Evolutionary conservation across 2,113 vertebrate genomes (phyloP).

Genomic region (Clarias macrocephalus): DNA sequence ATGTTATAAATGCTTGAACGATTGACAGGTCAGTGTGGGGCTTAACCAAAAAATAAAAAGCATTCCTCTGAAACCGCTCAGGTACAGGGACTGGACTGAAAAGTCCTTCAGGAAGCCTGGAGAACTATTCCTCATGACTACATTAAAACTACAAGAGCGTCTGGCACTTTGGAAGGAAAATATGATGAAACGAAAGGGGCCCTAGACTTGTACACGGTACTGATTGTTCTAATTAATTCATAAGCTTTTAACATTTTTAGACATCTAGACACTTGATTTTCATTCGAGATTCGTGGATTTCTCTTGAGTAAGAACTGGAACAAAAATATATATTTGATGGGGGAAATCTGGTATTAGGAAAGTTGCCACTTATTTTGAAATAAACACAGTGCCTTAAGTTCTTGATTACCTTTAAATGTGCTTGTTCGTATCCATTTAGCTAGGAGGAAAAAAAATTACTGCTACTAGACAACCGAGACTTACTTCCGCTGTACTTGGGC

Average conservation of each 20-base stretch:
- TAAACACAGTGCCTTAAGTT: neutral
- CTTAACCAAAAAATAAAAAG: too few relatives aligned
- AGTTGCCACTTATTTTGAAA: neutral
- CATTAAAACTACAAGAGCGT: too few relatives aligned
- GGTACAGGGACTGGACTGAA: too few relatives aligned
- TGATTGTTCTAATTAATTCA: neutral
- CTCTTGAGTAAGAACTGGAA: neutral
- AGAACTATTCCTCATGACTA: too few relatives aligned
- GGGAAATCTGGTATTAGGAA: neutral
- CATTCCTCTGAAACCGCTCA: too few relatives aligned
- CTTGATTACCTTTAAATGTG: neutral
- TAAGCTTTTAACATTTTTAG: neutral
- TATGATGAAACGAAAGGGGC: too few relatives aligned
- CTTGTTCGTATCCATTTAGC: neutral
- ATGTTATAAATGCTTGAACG: too few relatives aligned
- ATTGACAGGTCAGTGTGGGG: too few relatives aligned
- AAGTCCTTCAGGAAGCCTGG: too few relatives aligned
- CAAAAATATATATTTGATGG: neutral
- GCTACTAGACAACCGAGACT: conserved; percentile 44
- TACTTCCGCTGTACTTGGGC: conserved; percentile 98
- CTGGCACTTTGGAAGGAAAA: too few relatives aligned
- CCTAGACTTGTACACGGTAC: too few relatives aligned
- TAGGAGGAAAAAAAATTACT: neutral
- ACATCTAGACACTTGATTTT: neutral
- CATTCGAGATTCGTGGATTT: neutral